phyloP scores from a whole-genome alignment of 2,797 vertebrate species.

The Xiphophorus birchmanni region DNA sequence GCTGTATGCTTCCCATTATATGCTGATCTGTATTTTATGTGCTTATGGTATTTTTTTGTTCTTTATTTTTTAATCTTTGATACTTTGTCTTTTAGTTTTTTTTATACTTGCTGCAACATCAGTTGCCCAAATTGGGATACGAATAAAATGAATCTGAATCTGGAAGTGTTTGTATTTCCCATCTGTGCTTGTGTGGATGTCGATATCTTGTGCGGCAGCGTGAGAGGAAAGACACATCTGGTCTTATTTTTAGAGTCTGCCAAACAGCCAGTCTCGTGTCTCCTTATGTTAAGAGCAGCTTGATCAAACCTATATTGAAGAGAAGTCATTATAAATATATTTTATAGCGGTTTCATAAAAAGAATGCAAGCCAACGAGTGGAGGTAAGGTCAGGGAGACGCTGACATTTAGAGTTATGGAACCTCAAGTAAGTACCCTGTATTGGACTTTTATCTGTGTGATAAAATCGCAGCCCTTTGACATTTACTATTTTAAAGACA shows the following conservation, averaged over 20 bases:
- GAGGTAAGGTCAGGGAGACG: conserved; percentile 2
- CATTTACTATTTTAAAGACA: conserved; percentile 9
- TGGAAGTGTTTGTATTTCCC: background rate
- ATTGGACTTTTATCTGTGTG: conserved; percentile 5
- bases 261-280: background rate
- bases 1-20: no score
- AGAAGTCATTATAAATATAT: background rate
- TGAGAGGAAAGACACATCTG: background rate
- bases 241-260: background rate
- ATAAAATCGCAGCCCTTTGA: conserved; percentile 4
- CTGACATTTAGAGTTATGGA: conserved; percentile 11
- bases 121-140: no score
- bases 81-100: no score
- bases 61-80: no score
- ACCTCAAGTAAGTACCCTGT: background rate
- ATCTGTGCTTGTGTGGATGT: background rate
- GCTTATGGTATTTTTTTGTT: no score
- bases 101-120: no score
- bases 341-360: conserved; percentile 5
- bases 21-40: no score
- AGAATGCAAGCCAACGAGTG: background rate
- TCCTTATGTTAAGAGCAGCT: background rate
- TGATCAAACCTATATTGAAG: background rate
- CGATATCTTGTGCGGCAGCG: background rate
- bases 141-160: no score